A percentile compares a stretch with the other conserved stretches of the same genome.
Evolutionary conservation across 2,888 invertebrate genomes (phyloP).

Genomic region (Odontothrips loti): DNA sequence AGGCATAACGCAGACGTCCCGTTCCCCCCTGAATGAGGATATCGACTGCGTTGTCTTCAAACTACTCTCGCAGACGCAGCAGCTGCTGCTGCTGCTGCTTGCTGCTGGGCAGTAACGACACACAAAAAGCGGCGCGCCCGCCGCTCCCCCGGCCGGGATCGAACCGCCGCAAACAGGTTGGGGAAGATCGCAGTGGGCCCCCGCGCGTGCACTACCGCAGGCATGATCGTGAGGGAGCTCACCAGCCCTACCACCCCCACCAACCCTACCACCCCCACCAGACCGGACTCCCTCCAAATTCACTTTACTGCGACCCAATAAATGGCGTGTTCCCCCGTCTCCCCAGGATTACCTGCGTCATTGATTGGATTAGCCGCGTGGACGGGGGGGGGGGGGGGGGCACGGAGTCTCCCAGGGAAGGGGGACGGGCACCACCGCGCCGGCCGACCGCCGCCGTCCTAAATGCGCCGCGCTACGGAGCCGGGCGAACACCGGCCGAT

Average conservation of each 20-base stretch:
- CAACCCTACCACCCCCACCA: neutral
- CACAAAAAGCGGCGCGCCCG: neutral
- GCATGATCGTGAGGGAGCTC: neutral
- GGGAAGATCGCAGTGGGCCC: too few species aligned
- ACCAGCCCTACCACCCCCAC: too few species aligned
- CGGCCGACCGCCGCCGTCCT: neutral
- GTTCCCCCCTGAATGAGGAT: neutral
- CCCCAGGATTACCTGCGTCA: constrained; percentile 13
- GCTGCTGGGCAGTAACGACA: too few species aligned
- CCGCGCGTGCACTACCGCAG: neutral
- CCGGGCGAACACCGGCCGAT: too few species aligned
- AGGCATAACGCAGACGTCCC: neutral
- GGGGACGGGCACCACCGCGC: neutral
- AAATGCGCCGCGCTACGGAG: too few species aligned
- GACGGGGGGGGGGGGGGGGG: neutral
- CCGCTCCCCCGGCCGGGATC: neutral
- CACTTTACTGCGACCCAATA: constrained; percentile 24
- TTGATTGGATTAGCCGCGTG: constrained; percentile 14
- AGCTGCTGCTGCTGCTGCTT: too few species aligned
- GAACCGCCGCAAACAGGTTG: neutral
- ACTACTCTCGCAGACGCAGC: too few species aligned
- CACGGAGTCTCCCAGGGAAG: neutral
- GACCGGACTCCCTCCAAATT: constrained; percentile 4
- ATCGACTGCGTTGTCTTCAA: neutral
- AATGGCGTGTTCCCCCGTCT: constrained; percentile 22